Evolutionary conservation across 2,888 invertebrate genomes (phyloP), one percentile per base, ranked within the genome.

Genomic region (Hesperia comma): DNA sequence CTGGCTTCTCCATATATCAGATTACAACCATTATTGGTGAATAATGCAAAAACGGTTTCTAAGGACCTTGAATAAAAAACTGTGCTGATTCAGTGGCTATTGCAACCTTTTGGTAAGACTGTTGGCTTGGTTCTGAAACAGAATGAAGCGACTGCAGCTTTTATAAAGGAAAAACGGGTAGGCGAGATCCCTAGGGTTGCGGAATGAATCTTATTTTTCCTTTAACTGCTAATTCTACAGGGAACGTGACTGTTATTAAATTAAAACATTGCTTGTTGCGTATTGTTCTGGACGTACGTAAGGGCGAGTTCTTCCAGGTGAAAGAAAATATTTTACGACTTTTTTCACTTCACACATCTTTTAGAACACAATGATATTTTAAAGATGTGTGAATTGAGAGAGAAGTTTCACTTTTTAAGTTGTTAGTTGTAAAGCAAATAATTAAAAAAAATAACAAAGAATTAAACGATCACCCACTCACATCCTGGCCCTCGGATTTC

Each of bases 181-280:
- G 83, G 81, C 73, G 75, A 72, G 53, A 46, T 78, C 86, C 87
- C 70, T 15, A 87, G 89, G 92, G 91, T 75, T 87, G 88, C 84
- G 71, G 77, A 76, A 77, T 72, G 68, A 79, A 84, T 86, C 76
- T 74, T 75, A 76, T 85, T 81, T 79, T 76, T 84, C 76, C 71
- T 73, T 73, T 74, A 72, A 74, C 74, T 74, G 79, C 70, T 71
- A 78, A 75, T 72, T 73, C 74, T 72, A 68, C 63, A 54, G 86
- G 80, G 77, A 77, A 71, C 60, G 57, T 77, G 83, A 81, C 84
- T 77, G 87, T 90, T 92, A 92, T 92, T 90, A 88, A 89, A 92
- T 92, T 92, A 91, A 88, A 90, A 89, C 88, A 88, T 81, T 82
- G 84, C 79, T 79, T 61, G 76, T 75, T 75, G 76, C 78, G 80